Conservation (phyloP, 2,888 invertebrate species). For the Tyria jacobaeae region DNA sequence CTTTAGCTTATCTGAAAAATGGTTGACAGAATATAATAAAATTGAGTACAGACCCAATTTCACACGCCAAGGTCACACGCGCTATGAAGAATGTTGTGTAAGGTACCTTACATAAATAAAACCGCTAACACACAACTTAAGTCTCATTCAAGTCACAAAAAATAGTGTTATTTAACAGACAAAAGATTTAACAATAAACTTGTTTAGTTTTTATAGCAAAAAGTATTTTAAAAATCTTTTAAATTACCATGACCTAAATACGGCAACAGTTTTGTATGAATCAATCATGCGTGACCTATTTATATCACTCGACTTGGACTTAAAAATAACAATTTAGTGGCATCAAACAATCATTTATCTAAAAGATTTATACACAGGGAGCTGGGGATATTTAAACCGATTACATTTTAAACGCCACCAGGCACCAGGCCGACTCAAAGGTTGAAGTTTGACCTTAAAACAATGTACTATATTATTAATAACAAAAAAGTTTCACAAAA, state of each 20-base stretch:
- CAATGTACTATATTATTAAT: too few relatives aligned
- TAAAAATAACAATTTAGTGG: neutral
- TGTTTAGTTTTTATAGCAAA: neutral
- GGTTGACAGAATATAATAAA: too few relatives aligned
- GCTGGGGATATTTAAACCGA: too few relatives aligned
- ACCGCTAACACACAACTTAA: neutral
- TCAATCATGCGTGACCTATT: slow-evolving; percentile 8
- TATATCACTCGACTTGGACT: neutral
- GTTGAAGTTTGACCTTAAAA: neutral
- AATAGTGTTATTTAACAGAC: neutral
- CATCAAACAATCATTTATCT: neutral
- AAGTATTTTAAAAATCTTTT: neutral
- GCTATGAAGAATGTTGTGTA: too few relatives aligned
- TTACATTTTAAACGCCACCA: too few relatives aligned
- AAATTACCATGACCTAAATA: slow-evolving; percentile 15
- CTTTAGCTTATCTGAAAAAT: too few relatives aligned
- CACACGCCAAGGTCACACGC: too few relatives aligned
- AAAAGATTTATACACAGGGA: neutral
- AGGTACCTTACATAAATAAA: too few relatives aligned
- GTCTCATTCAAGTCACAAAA: neutral
- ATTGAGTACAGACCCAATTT: too few relatives aligned
- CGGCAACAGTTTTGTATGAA: neutral
- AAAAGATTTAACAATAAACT: neutral
- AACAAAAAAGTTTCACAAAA: too few relatives aligned
- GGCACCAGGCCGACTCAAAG: too few relatives aligned